Evolutionary conservation across 1,140 invertebrate species (phyloP).

Genomic region (Lasioglossum albipes): DNA sequence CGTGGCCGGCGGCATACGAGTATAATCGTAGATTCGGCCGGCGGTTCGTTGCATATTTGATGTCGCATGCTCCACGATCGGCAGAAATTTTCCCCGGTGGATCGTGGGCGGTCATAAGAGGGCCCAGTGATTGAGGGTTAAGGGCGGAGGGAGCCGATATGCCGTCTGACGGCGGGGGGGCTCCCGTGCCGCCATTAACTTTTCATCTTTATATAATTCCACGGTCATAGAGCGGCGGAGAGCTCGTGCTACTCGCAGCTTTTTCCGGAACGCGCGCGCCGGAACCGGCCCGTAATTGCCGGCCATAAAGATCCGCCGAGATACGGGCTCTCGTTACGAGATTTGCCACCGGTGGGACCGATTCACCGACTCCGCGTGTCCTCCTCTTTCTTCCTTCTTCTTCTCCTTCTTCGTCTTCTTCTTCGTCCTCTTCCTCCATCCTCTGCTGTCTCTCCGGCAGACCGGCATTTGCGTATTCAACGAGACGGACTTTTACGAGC

Average conservation of each 20-base stretch:
- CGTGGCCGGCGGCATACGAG: slow-evolving; percentile 1
- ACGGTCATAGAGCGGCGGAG: slow-evolving; percentile 60
- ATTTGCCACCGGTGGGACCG: slow-evolving; percentile 66
- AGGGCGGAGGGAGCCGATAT: slow-evolving; percentile 63
- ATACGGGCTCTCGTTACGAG: slow-evolving; percentile 63
- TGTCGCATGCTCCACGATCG: slow-evolving; percentile 77
- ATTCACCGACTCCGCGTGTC: slow-evolving; percentile 32
- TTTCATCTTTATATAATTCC: slow-evolving; percentile 80
- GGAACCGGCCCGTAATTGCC: slow-evolving; percentile 66
- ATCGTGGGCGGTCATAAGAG: slow-evolving; percentile 76
- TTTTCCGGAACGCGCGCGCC: slow-evolving; percentile 52
- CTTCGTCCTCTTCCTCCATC: neutral
- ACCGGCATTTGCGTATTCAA: slow-evolving; percentile 51
- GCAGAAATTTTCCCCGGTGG: slow-evolving; percentile 77
- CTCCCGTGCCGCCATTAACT: slow-evolving; percentile 72
- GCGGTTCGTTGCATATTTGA: slow-evolving; percentile 76
- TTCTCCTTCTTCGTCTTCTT: no score
- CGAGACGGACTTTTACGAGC: slow-evolving; percentile 56
- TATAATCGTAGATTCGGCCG: slow-evolving; percentile 79
- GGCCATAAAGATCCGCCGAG: slow-evolving; percentile 68
- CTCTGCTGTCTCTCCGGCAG: neutral
- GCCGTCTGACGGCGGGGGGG: slow-evolving; percentile 61
- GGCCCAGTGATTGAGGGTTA: slow-evolving; percentile 80
- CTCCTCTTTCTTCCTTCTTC: neutral
- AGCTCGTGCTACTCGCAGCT: slow-evolving; percentile 38